Evolutionary conservation across 2,797 vertebrate genomes (phyloP), one percentile per base, ranked within the genome.

Genomic region (Sebastes taczanowskii): DNA sequence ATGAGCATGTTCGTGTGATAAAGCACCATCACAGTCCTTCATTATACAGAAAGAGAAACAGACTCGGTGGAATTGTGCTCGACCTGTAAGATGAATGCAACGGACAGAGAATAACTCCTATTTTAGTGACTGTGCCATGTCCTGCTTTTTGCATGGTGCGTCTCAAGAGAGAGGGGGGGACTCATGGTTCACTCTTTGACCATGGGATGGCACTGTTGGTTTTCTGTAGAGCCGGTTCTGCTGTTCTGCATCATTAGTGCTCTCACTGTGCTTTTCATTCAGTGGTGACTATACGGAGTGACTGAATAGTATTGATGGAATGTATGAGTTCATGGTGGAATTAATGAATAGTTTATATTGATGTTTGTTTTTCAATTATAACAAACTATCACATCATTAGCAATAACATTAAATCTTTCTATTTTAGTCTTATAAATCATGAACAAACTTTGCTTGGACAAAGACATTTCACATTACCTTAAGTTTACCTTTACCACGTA

Each of bases 1-100:
- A 95, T 92, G 93, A 95, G 92, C 85, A 93, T 91, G 91, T 91
- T 87, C 89, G 73, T 77, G 94, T 94, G 94, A 95, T 94, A 80
- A 94, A 94, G 92, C 87, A 93, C 93, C 94, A 89, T 94, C 91
- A 89, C 89, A 63, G 74, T 79, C 88, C 86, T 94, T 93, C 93
- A 93, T 94, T 94, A 94, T 86, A 93, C 91, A 91, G 90, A 87
- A 84, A 93, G 92, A 94, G 93, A 93, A 95, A 93, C 90, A 76
- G 78, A 92, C 94, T 93, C 94, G 16, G 87, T 90, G 92, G 94
- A 93, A 94, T 95, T 94, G 81, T 81, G 83, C 87, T 86, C 86
- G 80, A 92, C 91, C 91, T 89, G 74, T 80, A 92, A 93, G 91
- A 95, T 93, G 89, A 94, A 94, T 93, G 93, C 89, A 91, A 86